phyloP scores from a whole-genome alignment of 2,797 vertebrate genomes.

The Catharus ustulatus region DNA sequence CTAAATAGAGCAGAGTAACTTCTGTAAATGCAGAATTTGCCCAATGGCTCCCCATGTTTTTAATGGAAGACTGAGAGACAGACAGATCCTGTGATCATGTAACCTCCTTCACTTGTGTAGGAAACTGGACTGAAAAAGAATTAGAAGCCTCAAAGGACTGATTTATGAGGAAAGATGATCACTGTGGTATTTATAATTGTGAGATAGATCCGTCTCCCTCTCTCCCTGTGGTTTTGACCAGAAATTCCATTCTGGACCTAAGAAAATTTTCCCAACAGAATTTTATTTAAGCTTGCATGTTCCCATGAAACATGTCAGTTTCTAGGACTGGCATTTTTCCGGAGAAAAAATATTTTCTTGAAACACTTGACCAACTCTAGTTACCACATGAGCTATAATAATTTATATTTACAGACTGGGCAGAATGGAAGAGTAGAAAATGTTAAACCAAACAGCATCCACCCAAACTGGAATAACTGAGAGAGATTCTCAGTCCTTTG shows the following conservation, averaged over 20 bases:
- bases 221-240: slow-evolving; percentile 19
- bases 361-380: neutral
- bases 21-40: neutral
- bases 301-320: slow-evolving; percentile 6
- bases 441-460: slow-evolving; percentile 30
- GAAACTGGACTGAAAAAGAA: neutral
- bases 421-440: slow-evolving; percentile 2
- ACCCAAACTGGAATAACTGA: slow-evolving; percentile 13
- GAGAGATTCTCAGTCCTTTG: neutral
- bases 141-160: neutral
- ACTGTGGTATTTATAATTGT: slow-evolving; percentile 7
- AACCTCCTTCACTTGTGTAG: neutral
- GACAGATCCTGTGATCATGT: neutral
- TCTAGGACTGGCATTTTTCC: neutral
- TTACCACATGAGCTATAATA: neutral
- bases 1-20: neutral
- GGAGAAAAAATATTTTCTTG: slow-evolving; percentile 34
- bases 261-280: slow-evolving; percentile 27
- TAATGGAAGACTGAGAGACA: neutral
- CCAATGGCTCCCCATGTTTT: neutral
- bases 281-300: neutral
- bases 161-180: slow-evolving; percentile 41
- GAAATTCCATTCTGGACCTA: slow-evolving; percentile 30
- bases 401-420: slow-evolving; percentile 27
- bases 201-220: neutral